A percentile compares a stretch with the other conserved stretches of the same genome.
phyloP scores from a whole-genome alignment of 2,113 vertebrate species.

The Pelmatolapia mariae region DNA sequence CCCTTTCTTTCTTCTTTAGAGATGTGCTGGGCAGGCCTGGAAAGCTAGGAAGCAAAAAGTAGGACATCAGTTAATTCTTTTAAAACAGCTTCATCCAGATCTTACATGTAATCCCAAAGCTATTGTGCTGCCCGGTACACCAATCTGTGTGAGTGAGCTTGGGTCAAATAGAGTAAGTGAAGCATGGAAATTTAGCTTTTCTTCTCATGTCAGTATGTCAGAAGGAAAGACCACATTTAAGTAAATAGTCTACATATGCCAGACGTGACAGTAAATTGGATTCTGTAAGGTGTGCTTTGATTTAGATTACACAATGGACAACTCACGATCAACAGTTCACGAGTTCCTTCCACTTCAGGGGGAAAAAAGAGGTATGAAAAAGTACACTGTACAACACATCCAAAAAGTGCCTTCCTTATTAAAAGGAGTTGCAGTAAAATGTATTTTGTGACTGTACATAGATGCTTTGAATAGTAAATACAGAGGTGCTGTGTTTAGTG shows the following conservation, averaged over 20 bases:
- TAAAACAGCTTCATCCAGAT: neutral
- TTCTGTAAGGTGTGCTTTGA: neutral
- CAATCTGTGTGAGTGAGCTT: conserved; percentile 51
- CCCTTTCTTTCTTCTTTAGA: neutral
- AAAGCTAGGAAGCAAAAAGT: neutral
- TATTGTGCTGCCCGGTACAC: conserved; percentile 22
- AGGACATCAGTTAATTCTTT: neutral
- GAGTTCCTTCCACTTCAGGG: neutral
- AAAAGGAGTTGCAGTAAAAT: neutral
- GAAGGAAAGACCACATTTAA: neutral
- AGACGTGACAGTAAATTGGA: neutral
- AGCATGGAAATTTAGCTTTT: conserved; percentile 14
- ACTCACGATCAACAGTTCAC: neutral
- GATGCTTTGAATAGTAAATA: no score
- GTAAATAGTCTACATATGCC: neutral
- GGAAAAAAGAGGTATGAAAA: neutral
- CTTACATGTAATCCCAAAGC: conserved; percentile 21
- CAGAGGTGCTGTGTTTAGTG: neutral
- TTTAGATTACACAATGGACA: neutral
- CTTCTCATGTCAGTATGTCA: conserved; percentile 26
- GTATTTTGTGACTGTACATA: neutral
- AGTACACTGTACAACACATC: neutral
- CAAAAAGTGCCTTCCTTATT: neutral
- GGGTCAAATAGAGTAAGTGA: conserved; percentile 10
- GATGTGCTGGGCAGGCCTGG: neutral